Evolutionary conservation across 2,888 invertebrate species (phyloP).

Genomic region (Calephelis perditalis): DNA sequence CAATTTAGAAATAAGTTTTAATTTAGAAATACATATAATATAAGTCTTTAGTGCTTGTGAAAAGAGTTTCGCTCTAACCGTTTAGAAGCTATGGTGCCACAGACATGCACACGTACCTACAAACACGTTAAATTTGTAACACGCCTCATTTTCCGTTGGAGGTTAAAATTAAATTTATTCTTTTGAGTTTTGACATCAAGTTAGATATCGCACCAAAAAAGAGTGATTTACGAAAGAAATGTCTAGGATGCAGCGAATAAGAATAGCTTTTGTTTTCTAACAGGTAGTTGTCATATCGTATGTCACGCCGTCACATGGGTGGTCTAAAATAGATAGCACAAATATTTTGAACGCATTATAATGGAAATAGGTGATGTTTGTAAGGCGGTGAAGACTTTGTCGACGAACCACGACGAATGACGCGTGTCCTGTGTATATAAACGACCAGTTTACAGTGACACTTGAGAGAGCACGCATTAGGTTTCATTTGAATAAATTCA

Average conservation of each 20-base stretch:
- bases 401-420: slow-evolving; percentile 59
- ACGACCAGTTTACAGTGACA: slow-evolving; percentile 35
- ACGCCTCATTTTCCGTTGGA: too few species aligned
- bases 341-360: slow-evolving; percentile 71
- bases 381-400: slow-evolving; percentile 56
- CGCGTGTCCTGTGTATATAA: slow-evolving; percentile 37
- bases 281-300: slow-evolving; percentile 64
- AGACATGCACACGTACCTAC: too few species aligned
- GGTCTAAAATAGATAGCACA: slow-evolving; percentile 67
- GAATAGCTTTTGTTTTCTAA: slow-evolving; percentile 52
- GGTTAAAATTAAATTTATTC: too few species aligned
- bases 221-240: slow-evolving; percentile 22
- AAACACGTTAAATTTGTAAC: too few species aligned
- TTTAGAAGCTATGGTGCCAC: too few species aligned
- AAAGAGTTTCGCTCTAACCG: too few species aligned
- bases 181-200: too few species aligned
- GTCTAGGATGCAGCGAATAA: slow-evolving; percentile 37
- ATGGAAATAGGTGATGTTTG: slow-evolving; percentile 64
- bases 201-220: too few species aligned
- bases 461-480: slow-evolving; percentile 18
- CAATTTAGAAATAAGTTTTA: too few species aligned
- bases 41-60: too few species aligned
- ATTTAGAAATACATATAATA: too few species aligned
- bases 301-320: slow-evolving; percentile 62
- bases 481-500: slow-evolving; percentile 13